Base-by-base conservation (phyloP, 2,113 vertebrate genomes). In the Hiodon tergisus region DNA sequence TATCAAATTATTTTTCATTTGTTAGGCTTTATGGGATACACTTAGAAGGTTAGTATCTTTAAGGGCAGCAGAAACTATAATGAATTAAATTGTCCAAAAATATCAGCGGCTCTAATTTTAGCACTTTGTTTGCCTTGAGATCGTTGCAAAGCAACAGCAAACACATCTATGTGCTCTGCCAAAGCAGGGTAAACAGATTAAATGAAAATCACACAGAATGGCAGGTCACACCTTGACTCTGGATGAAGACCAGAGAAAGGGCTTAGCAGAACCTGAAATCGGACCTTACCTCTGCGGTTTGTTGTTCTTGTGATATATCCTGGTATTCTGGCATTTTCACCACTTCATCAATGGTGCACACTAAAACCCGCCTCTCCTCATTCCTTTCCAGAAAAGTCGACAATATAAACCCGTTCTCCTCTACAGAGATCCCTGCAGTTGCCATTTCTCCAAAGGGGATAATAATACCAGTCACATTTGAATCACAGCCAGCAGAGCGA, bases 341-440 rank as follows among this genome's bases (percentile, higher is more conserved):
- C 14, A 71, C 60, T 6, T 71, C 70, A 48, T 71, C 70, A 14
- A 71, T 59, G 10, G 55, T 71, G 47, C 54, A 71, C 70, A 60
- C 31, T 48, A 46, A n/a, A 54, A 71, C 46, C 55, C 14, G 58
- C 6, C 46, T 60, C 31, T 48, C 55, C 4, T 48, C 70, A 50
- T 71, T 46, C 6, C 3, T 6, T 48, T 71, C 31, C 57, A 58
- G 31, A 0, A 13, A 31, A 17, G 60, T 60, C 54, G 58, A 54
- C 70, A 31, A 71, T 11, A 71, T 9, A 2, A 57, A 13, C 4
- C 9, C 11, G 11, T 17, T 13, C n/a, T 14, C 46, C 54, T 48
- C n/a, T 10, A 17, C 57, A n/a, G 55, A 31, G 11, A 3, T 3
- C 3, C n/a, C 69, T 17, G 17, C 55, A 6, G 4, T 16, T 16